Percentiles rank a stretch among this genome's conserved stretches.
Conservation (phyloP, 2,113 vertebrate species). For the Hippolais icterina region DNA sequence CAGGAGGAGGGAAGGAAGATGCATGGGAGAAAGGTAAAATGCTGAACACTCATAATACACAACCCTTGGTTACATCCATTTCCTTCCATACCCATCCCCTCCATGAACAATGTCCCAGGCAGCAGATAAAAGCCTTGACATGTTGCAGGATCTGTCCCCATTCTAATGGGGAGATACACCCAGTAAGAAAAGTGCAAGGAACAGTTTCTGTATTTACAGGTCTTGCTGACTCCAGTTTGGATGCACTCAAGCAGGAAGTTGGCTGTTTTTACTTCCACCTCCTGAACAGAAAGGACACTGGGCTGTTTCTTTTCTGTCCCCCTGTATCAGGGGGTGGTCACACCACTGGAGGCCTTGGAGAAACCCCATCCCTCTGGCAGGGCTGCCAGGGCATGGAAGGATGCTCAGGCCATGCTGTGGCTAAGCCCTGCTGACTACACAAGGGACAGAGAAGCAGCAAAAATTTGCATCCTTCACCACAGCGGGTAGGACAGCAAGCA, state of each 20-base stretch:
- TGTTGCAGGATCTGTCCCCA: neutral
- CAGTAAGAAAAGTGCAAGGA: neutral
- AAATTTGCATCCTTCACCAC: neutral
- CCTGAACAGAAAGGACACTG: neutral
- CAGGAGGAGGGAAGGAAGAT: neutral
- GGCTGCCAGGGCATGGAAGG: neutral
- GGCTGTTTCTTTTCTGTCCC: neutral
- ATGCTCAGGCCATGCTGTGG: neutral
- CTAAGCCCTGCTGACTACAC: neutral
- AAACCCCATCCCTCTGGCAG: neutral
- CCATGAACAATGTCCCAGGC: neutral
- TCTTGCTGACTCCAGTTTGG: neutral
- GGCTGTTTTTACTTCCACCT: neutral
- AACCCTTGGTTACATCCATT: neutral
- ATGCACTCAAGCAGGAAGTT: neutral
- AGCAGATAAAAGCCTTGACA: neutral
- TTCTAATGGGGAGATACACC: neutral
- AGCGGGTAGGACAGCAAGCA: neutral
- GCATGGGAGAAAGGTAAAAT: neutral
- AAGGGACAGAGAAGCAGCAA: neutral
- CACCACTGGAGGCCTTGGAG: neutral
- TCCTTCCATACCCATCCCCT: neutral
- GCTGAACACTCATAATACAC: neutral
- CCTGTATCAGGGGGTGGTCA: accelerated
- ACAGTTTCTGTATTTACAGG: neutral